phyloP scores from a whole-genome alignment of 23 tunicate genomes.

The Ciona savignyi region DNA sequence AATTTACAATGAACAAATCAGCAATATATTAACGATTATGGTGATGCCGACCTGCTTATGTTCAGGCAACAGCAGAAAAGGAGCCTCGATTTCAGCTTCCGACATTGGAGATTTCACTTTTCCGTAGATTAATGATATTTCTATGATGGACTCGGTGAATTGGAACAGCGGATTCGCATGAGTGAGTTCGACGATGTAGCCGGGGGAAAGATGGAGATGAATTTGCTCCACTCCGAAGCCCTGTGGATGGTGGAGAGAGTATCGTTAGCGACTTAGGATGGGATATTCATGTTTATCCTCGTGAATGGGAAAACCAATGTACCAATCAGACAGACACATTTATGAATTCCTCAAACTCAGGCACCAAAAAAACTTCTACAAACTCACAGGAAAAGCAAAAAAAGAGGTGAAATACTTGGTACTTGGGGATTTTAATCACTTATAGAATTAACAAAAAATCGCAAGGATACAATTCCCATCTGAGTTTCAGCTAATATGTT shows the following conservation, averaged over 20 bases:
- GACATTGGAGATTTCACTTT: constrained; percentile 8
- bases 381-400: too few species aligned
- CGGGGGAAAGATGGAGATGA: constrained; percentile 56
- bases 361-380: too few species aligned
- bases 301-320: too few species aligned
- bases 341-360: too few species aligned
- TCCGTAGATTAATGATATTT: constrained; percentile 54
- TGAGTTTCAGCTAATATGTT: too few species aligned
- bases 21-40: too few species aligned
- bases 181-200: constrained; percentile 53
- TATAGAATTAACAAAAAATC: too few species aligned
- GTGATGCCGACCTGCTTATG: constrained; percentile 64
- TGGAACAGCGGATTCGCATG: constrained; percentile 20
- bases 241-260: constrained; percentile 3
- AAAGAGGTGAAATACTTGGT: too few species aligned
- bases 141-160: constrained; percentile 34
- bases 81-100: constrained; percentile 35
- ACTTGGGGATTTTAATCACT: too few species aligned
- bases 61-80: constrained; percentile 42
- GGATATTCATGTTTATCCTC: neutral
- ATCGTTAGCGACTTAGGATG: neutral
- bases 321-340: too few species aligned
- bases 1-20: too few species aligned
- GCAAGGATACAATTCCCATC: too few species aligned
- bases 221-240: constrained; percentile 55